Evolutionary conservation across 2,888 invertebrate genomes (phyloP).

Genomic region (Empis stercorea): DNA sequence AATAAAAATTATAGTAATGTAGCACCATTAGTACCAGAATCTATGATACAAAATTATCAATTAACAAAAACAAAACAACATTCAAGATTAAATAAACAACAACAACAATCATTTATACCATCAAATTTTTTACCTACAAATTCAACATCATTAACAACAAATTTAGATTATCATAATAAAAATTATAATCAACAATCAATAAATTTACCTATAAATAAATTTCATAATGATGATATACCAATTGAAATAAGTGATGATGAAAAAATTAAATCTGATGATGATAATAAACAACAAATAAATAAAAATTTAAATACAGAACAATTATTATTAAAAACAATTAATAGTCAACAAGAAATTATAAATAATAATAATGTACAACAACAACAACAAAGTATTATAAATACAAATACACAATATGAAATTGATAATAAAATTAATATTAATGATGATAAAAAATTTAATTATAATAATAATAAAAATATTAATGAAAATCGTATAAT

Average conservation of each 20-base stretch:
- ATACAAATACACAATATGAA: neutral
- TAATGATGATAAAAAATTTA: neutral
- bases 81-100: neutral
- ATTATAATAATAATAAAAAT: neutral
- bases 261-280: constrained; percentile 8
- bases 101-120: neutral
- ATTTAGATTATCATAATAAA: neutral
- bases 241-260: constrained; percentile 14
- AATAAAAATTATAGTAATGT: constrained; percentile 32
- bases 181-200: neutral
- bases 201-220: neutral
- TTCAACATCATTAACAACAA: neutral
- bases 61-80: constrained; percentile 10
- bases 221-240: constrained; percentile 3
- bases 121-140: neutral
- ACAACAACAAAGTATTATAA: neutral
- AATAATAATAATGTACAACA: too few species aligned
- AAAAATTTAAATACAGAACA: neutral
- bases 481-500: too few species aligned
- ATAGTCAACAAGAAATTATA: too few species aligned
- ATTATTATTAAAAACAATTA: too few species aligned
- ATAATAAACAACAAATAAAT: neutral
- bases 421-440: neutral
- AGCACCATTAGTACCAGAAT: constrained; percentile 31
- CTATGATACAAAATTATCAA: constrained; percentile 19